Evolutionary conservation across 37 sponge, comb jelly and placozoan species (phyloP).

Genomic region (Axinella damicornis): DNA sequence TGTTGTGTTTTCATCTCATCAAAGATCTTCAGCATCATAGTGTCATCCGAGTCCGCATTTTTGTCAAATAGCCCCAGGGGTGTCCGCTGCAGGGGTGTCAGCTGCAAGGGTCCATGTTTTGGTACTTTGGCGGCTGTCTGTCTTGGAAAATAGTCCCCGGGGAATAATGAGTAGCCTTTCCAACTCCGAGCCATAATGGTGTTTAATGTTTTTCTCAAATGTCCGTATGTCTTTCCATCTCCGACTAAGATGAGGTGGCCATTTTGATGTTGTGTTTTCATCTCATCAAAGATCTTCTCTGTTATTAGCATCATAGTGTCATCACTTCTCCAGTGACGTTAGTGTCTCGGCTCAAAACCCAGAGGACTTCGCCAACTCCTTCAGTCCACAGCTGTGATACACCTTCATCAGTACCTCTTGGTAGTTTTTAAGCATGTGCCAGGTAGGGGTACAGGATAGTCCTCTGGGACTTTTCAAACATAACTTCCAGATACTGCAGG

Average conservation of each 20-base stretch:
- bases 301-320: constrained; percentile 12
- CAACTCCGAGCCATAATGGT: constrained; percentile 9
- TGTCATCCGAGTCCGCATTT: constrained; percentile 35
- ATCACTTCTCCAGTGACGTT: constrained; percentile 13
- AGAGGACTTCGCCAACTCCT: too few species aligned
- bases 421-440: too few species aligned
- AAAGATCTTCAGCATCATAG: constrained; percentile 1
- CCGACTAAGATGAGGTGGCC: constrained; percentile 20
- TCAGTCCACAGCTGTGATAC: background rate
- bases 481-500: too few species aligned
- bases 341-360: background rate
- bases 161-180: constrained; percentile 15
- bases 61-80: too few species aligned
- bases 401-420: constrained; percentile 1
- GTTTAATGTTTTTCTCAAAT: constrained; percentile 20
- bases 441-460: too few species aligned
- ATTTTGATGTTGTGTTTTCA: background rate
- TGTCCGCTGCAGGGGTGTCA: too few species aligned
- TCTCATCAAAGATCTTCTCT: background rate
- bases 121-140: constrained; percentile 33
- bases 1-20: background rate
- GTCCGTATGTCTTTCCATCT: constrained; percentile 45
- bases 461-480: too few species aligned
- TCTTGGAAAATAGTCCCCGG: too few species aligned
- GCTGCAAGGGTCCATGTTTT: too few species aligned